Percentiles rank a stretch among this genome's conserved stretches.
These are phyloP conservation scores for Idaea aversata DNA, from an alignment of 2,888 invertebrate species.

Conservation along the genomic window DNA sequence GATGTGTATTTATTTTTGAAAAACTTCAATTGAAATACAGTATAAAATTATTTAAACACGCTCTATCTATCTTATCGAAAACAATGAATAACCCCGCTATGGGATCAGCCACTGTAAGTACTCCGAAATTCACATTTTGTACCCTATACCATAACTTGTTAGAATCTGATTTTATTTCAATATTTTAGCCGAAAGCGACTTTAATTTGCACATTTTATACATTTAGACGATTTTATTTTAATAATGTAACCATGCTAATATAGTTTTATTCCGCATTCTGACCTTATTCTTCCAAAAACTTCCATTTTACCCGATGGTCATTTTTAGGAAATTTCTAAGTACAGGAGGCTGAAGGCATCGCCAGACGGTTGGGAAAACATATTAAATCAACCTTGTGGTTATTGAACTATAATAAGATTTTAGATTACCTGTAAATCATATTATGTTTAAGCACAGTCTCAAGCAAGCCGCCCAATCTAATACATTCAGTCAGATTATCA, in stretches of 20 bases:
- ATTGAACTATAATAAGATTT: no score
- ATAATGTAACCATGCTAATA: background rate
- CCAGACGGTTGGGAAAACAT: no score
- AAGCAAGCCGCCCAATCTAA: no score
- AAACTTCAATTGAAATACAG: conserved; percentile 8
- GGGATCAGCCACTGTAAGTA: conserved; percentile 75
- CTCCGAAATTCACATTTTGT: background rate
- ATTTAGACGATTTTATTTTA: background rate
- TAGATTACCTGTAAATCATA: no score
- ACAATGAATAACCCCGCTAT: conserved; percentile 57
- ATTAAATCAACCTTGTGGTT: no score
- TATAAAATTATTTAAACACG: background rate
- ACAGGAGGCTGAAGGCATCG: background rate
- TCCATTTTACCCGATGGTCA: background rate
- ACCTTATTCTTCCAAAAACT: background rate
- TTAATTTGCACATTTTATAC: conserved; percentile 9
- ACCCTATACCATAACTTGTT: background rate
- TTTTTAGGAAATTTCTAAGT: background rate
- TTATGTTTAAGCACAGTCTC: no score
- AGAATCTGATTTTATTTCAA: background rate
- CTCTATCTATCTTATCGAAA: background rate
- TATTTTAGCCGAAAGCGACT: background rate
- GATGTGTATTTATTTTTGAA: conserved; percentile 15
- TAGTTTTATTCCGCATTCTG: background rate
- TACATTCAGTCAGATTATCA: no score